A percentile compares a stretch with the other conserved stretches of the same genome.
These are phyloP conservation scores for Nannoperca australis DNA, from an alignment of 2,797 vertebrate genomes.

Conservation along the genomic window DNA sequence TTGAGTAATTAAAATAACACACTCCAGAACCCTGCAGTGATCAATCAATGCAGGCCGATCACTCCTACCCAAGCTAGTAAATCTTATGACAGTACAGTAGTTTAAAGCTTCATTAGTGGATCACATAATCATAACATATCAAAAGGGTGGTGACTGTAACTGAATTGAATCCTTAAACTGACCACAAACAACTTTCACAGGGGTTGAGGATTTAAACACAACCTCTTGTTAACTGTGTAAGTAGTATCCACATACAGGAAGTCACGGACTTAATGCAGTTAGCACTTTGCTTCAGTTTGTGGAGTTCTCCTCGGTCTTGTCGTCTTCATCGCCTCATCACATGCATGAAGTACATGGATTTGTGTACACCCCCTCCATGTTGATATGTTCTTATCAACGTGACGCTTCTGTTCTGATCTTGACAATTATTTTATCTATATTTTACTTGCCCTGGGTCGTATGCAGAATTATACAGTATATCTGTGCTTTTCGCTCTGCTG, in stretches of 20 bases:
- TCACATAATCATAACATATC: background rate
- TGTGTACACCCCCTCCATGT: background rate
- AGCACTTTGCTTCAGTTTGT: background rate
- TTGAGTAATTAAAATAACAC: slow-evolving; percentile 27
- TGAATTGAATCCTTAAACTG: background rate
- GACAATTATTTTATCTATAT: background rate
- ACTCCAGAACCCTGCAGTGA: slow-evolving; percentile 19
- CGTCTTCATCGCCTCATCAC: background rate
- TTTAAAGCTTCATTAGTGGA: background rate
- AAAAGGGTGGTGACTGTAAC: background rate
- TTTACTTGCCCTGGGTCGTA: background rate
- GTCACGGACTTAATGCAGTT: background rate
- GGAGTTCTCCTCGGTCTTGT: background rate
- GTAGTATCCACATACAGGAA: background rate
- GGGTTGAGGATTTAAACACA: background rate
- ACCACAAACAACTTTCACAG: background rate
- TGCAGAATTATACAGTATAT: slow-evolving; percentile 1
- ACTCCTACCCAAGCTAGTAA: slow-evolving; percentile 1
- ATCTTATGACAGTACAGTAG: background rate
- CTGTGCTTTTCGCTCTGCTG: slow-evolving; percentile 24
- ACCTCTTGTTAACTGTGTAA: background rate
- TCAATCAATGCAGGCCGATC: slow-evolving; percentile 20
- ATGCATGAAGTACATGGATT: background rate
- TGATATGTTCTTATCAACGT: background rate
- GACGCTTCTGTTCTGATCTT: background rate